Evolutionary conservation across 2,888 invertebrate genomes (phyloP).

Genomic region (Suillia variegata): DNA sequence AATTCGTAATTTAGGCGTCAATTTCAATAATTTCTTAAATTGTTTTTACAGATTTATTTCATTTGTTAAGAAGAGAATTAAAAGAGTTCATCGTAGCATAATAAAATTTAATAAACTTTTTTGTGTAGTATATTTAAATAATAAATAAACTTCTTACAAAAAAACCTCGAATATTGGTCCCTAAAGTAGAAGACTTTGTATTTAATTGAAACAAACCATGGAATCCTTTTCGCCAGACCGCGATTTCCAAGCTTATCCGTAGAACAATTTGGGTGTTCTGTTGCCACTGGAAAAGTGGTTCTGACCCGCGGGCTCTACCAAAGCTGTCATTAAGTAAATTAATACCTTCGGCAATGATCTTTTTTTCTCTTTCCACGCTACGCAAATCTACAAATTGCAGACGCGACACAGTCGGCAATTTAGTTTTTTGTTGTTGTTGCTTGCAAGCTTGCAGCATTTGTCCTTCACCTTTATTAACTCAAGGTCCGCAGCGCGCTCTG

Average conservation of each 20-base stretch:
- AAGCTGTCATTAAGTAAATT: not conserved
- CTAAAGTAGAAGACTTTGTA: not conserved
- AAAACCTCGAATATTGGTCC: not conserved
- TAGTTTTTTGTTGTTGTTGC: too few relatives aligned
- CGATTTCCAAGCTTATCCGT: too few relatives aligned
- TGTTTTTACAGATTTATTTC: too few relatives aligned
- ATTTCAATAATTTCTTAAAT: too few relatives aligned
- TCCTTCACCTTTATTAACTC: constrained; percentile 5
- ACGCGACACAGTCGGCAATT: not conserved
- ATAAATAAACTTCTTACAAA: not conserved
- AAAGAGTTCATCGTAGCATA: too few relatives aligned
- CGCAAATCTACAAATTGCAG: not conserved
- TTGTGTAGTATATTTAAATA: too few relatives aligned
- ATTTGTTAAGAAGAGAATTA: too few relatives aligned
- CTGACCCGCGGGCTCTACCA: not conserved
- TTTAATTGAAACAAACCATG: not conserved
- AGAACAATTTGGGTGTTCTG: not conserved
- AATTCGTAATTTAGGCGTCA: too few relatives aligned
- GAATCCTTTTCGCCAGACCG: too few relatives aligned
- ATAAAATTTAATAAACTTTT: too few relatives aligned
- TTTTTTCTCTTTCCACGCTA: not conserved
- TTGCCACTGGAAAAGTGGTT: not conserved
- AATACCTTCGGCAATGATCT: not conserved
- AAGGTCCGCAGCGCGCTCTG: not conserved
- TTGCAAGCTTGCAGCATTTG: not conserved